Evolutionary conservation across 1,140 invertebrate genomes (phyloP).

Genomic region (Phymorhynchus buccinoides): DNA sequence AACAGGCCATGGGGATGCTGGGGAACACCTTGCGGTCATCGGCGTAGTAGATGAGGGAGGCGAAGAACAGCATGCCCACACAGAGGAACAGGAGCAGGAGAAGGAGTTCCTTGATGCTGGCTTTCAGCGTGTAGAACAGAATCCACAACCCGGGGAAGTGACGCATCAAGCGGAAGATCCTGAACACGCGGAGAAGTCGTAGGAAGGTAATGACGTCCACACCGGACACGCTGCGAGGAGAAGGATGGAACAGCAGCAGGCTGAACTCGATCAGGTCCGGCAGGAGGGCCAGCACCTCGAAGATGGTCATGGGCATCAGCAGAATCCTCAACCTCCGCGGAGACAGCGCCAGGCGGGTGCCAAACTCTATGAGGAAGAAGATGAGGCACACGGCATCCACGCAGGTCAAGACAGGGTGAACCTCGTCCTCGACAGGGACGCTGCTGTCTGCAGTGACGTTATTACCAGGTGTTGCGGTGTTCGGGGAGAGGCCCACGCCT

Average conservation of each 20-base stretch:
- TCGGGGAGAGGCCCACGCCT: no score
- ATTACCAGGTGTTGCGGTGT: background rate
- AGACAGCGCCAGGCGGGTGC: conserved; percentile 66
- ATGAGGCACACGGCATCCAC: conserved; percentile 68
- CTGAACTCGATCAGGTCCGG: conserved; percentile 68
- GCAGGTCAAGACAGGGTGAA: conserved; percentile 50
- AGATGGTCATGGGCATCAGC: conserved; percentile 71
- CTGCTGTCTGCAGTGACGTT: background rate
- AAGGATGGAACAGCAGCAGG: conserved; percentile 40
- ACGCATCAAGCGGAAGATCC: conserved; percentile 65
- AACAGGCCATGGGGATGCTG: conserved; percentile 97
- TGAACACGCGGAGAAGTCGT: conserved; percentile 58
- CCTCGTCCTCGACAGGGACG: background rate
- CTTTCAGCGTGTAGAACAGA: conserved; percentile 96
- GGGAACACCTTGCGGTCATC: conserved; percentile 53
- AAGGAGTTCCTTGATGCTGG: conserved; percentile 98
- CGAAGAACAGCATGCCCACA: conserved; percentile 99
- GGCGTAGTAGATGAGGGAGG: conserved; percentile 83
- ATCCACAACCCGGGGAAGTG: conserved; percentile 98
- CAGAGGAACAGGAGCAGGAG: conserved; percentile 98
- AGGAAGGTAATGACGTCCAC: conserved; percentile 43
- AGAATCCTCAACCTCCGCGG: conserved; percentile 70
- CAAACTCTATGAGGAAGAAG: conserved; percentile 73
- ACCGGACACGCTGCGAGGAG: conserved; percentile 8
- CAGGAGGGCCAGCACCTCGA: conserved; percentile 74